Percentiles rank a stretch among this genome's conserved stretches.
These are phyloP conservation scores for Dicrostonyx torquatus DNA, from an alignment of 2,797 vertebrate species.

Conservation along the genomic window DNA sequence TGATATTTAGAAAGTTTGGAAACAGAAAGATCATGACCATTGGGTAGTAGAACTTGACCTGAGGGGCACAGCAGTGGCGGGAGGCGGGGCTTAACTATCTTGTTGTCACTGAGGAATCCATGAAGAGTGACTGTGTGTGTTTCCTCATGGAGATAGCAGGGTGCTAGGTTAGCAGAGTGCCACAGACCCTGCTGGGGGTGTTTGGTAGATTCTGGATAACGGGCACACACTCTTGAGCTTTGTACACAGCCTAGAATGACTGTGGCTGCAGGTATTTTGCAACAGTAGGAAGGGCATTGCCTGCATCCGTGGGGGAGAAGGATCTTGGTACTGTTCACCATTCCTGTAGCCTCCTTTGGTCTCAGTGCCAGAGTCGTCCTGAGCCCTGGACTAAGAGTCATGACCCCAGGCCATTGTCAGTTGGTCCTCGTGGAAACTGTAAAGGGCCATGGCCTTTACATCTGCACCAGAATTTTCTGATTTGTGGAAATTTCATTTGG, in stretches of 20 bases:
- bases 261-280: neutral
- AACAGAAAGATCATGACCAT: neutral
- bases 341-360: neutral
- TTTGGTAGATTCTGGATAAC: neutral
- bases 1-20: slow-evolving; percentile 12
- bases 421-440: neutral
- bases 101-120: neutral
- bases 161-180: neutral
- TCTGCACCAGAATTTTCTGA: slow-evolving; percentile 61
- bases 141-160: neutral
- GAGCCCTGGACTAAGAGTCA: neutral
- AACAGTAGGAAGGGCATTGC: neutral
- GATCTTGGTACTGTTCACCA: neutral
- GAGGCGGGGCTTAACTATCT: neutral
- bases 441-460: slow-evolving; percentile 6
- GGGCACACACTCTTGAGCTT: neutral
- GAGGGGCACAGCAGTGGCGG: no score
- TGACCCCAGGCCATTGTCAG: neutral
- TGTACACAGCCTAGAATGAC: neutral
- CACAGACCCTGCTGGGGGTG: neutral
- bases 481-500: slow-evolving; percentile 71
- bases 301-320: neutral
- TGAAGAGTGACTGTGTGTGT: accelerated
- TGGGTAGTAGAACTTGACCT: neutral
- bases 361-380: neutral